These are phyloP conservation scores for Proales similis DNA, from an alignment of 1,140 invertebrate genomes.

Conservation along the genomic window DNA sequence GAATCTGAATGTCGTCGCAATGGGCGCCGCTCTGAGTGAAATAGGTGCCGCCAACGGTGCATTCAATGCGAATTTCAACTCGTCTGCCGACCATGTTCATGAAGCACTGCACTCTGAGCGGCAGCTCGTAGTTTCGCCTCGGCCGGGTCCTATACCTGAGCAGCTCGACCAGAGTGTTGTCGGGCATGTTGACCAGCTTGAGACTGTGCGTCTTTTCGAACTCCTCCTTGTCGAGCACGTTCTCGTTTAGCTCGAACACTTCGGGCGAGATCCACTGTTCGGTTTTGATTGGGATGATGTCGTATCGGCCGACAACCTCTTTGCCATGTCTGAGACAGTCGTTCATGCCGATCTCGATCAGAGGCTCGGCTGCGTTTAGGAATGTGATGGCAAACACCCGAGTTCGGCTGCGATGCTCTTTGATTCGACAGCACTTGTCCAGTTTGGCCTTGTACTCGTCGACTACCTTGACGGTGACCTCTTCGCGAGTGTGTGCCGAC, in stretches of 20 bases:
- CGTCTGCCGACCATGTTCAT: conserved; percentile 51
- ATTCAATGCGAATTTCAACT: conserved; percentile 65
- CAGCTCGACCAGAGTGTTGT: conserved; percentile 81
- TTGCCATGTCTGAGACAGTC: conserved; percentile 90
- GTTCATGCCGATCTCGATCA: conserved; percentile 92
- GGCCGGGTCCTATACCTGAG: conserved; percentile 91
- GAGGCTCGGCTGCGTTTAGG: conserved; percentile 63
- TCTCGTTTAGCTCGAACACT: conserved; percentile 80
- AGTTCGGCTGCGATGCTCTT: conserved; percentile 85
- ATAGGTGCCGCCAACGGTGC: conserved; percentile 15
- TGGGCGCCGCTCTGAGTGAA: conserved; percentile 46
- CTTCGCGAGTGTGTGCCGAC: conserved; percentile 91
- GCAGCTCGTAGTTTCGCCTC: conserved; percentile 89
- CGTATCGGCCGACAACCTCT: conserved; percentile 95
- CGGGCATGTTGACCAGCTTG: conserved; percentile 85
- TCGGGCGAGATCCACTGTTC: conserved; percentile 83
- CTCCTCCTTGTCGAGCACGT: conserved; percentile 78
- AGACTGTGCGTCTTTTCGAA: conserved; percentile 83
- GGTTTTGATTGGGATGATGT: conserved; percentile 96
- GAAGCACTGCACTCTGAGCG: conserved; percentile 70
- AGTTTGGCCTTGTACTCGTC: conserved; percentile 94
- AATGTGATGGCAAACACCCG: conserved; percentile 91
- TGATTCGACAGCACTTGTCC: conserved; percentile 64
- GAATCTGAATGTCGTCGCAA: conserved; percentile 90
- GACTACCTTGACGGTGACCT: conserved; percentile 88